Base-by-base conservation (phyloP, 2,888 invertebrate genomes). In the Antheraea assamensis region DNA sequence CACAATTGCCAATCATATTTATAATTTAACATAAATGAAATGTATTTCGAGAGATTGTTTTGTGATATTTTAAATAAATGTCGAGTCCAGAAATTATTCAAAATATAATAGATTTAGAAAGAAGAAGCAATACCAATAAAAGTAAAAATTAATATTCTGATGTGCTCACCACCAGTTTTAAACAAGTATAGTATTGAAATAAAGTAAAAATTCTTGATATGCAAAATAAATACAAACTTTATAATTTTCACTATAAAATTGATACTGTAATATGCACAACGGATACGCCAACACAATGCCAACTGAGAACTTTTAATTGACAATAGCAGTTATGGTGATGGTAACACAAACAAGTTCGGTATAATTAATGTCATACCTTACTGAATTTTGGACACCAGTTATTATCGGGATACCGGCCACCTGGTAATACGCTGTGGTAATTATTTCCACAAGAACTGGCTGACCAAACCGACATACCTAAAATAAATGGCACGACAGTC, bases 401-500 rank as follows among this genome's bases (percentile, higher is more conserved):
- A 90, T 90, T 90, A 86, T 90, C 88, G 77, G 89, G 87, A 84
- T 89, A 90, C 83, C 93, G 92, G 88, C 90, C 90, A 86, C 88
- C 87, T 85, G 90, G 90, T 84, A 90, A 88, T 84, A 87, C 89
- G 85, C 85, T 88, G 85, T 89, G 90, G 85, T 91, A 92, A 91
- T 93, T 93, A 90, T 93, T 93, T 85, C 93, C 96, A 90, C 95
- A 95, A 84, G 96, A 95, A 88, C 95, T 95, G 87, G 96, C 96
- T 86, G 96, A 96, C 96, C 97, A 96, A 91, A 96, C 95, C 94
- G 96, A 96, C 96, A 96, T 96, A 93, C 93, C 93, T 93, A 94
- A 91, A 88, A 83, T 87, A 90, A 88, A 89, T 90, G 85, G 86
- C 88, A 90, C 88, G 88, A 87, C 81, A 92, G 90, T 89, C 90